Conservation (phyloP, 1,140 invertebrate species). For the Brachionus rotundiformis region DNA sequence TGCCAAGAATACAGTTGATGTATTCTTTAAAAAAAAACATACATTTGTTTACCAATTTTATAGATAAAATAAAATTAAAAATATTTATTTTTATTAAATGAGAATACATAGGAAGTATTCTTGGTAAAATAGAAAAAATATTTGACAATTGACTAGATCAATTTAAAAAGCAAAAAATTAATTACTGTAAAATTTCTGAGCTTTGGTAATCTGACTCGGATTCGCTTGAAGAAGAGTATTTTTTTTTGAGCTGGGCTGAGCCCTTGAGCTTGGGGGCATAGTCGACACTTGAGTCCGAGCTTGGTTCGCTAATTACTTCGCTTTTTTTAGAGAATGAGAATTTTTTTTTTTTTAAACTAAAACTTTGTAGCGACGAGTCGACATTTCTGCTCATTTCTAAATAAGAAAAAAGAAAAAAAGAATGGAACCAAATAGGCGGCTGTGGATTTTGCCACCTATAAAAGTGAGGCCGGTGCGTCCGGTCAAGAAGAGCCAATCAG, state of each 20-base stretch:
- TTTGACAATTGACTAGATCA: too few relatives aligned
- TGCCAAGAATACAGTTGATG: too few relatives aligned
- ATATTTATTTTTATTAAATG: neutral
- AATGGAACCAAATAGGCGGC: constrained; percentile 22
- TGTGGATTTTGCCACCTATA: neutral
- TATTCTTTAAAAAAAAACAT: neutral
- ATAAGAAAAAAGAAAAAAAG: neutral
- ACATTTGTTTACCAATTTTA: neutral
- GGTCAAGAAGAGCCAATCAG: neutral
- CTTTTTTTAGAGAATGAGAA: constrained; percentile 46
- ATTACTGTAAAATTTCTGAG: neutral
- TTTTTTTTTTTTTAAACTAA: constrained; percentile 51
- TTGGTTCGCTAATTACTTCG: neutral
- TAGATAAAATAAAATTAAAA: neutral
- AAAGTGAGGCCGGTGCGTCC: constrained; percentile 2
- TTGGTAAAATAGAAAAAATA: too few relatives aligned
- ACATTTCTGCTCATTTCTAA: constrained; percentile 51
- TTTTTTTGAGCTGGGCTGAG: constrained; percentile 28
- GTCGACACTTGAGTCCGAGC: neutral
- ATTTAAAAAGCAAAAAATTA: too few relatives aligned
- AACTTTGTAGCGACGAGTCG: constrained; percentile 32
- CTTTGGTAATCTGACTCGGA: neutral
- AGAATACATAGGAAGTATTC: too few relatives aligned
- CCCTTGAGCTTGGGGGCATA: constrained; percentile 23
- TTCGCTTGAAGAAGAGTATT: neutral